phyloP scores from a whole-genome alignment of 2,888 invertebrate genomes.

The Agrotis clavis region DNA sequence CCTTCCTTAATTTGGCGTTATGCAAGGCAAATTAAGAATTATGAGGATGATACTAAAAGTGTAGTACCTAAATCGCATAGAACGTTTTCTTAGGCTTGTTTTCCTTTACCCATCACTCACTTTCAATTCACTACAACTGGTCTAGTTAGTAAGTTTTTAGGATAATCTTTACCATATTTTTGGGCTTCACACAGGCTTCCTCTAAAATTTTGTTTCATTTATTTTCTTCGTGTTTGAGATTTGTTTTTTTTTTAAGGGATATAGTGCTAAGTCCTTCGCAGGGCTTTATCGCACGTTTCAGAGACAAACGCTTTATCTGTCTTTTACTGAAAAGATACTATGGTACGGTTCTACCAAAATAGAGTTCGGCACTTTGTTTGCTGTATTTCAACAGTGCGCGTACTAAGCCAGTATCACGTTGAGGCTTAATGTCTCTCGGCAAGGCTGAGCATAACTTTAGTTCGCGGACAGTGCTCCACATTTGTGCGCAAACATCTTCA shows the following conservation, averaged over 20 bases:
- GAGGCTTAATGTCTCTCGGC: too few species aligned
- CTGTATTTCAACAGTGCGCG: too few species aligned
- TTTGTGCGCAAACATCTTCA: too few species aligned
- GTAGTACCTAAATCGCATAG: neutral
- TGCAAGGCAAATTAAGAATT: neutral
- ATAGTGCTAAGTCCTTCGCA: slow-evolving; percentile 26
- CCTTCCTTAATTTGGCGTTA: neutral
- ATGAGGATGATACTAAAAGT: slow-evolving; percentile 1
- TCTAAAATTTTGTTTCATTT: slow-evolving; percentile 24
- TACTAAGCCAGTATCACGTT: too few species aligned
- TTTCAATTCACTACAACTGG: neutral
- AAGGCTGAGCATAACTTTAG: too few species aligned
- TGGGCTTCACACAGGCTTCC: neutral
- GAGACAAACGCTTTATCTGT: slow-evolving; percentile 35
- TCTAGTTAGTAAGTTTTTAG: neutral
- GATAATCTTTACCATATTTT: neutral
- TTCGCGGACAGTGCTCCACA: too few species aligned
- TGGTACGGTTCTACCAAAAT: too few species aligned
- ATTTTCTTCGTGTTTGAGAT: slow-evolving; percentile 1
- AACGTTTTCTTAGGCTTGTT: neutral
- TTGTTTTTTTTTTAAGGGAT: slow-evolving; percentile 24
- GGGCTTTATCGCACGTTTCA: slow-evolving; percentile 36
- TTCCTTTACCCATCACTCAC: neutral
- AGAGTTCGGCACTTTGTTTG: too few species aligned
- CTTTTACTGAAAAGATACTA: neutral